Evolutionary conservation across 2,888 invertebrate species (phyloP).

Genomic region (Acanthosoma haemorrhoidale): DNA sequence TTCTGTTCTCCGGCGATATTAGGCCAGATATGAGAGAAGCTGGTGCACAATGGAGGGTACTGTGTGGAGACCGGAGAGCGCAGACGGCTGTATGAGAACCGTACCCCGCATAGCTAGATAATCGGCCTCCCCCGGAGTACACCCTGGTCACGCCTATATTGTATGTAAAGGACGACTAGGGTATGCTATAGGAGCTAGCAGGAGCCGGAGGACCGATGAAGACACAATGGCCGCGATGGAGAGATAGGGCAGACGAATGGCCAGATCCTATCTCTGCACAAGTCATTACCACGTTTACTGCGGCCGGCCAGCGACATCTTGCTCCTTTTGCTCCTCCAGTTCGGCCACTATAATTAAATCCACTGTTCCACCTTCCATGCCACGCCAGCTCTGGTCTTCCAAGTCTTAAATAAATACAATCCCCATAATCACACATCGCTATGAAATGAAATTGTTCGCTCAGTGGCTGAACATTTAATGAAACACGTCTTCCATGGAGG

Average conservation of each 20-base stretch:
- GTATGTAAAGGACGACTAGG: constrained; percentile 1
- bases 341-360: constrained; percentile 12
- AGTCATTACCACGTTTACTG: constrained; percentile 12
- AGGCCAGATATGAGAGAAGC: too few relatives aligned
- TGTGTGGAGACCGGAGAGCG: too few relatives aligned
- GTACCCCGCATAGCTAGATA: constrained; percentile 12
- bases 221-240: constrained; percentile 20
- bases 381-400: too few relatives aligned
- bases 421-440: too few relatives aligned
- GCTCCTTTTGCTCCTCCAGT: background rate
- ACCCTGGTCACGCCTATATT: constrained; percentile 10
- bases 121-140: background rate
- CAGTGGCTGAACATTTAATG: too few relatives aligned
- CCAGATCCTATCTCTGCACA: background rate
- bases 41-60: too few relatives aligned
- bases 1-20: too few relatives aligned
- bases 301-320: background rate
- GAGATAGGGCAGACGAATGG: constrained; percentile 12
- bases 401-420: too few relatives aligned
- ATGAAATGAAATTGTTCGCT: too few relatives aligned
- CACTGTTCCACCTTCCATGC: constrained; percentile 2
- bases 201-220: constrained; percentile 13
- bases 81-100: constrained; percentile 9
- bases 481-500: too few relatives aligned
- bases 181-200: too few relatives aligned